phyloP scores from a whole-genome alignment of 2,797 vertebrate genomes.

The Esox lucius region DNA sequence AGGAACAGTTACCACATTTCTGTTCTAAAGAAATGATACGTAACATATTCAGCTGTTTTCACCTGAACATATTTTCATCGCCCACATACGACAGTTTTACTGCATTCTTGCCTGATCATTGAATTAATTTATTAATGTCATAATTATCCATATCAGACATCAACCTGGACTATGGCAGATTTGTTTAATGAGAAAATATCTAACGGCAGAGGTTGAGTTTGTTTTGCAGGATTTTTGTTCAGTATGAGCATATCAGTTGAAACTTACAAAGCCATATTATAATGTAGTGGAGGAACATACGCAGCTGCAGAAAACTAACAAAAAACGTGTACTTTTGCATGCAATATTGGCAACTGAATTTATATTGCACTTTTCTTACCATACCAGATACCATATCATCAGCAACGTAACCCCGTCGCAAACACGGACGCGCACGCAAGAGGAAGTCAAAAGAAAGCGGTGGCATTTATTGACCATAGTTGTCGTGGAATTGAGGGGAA shows the following conservation, averaged over 20 bases:
- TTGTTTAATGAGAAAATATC: background rate
- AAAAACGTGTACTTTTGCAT: too few species aligned
- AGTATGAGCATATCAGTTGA: background rate
- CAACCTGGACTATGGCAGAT: background rate
- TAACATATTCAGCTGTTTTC: background rate
- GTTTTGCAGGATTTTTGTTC: background rate
- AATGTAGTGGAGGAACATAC: too few species aligned
- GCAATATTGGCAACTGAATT: too few species aligned
- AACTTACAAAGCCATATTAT: too few species aligned
- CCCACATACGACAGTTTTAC: background rate
- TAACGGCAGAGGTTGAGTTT: conserved; percentile 40
- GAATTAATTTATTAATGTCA: background rate
- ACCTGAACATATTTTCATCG: conserved; percentile 32
- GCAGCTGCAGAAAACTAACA: too few species aligned
- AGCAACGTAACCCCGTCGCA: too few species aligned
- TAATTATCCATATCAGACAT: background rate
- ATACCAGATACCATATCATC: too few species aligned
- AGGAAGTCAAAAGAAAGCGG: too few species aligned
- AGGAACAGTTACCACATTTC: background rate
- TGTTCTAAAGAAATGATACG: conserved; percentile 11
- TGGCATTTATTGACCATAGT: too few species aligned
- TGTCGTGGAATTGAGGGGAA: too few species aligned
- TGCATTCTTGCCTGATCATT: background rate
- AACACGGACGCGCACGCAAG: too few species aligned
- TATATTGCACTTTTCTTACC: too few species aligned